Conservation (phyloP, 53 echinoderm and acorn worm genomes). For the Mesocentrotus franciscanus region DNA sequence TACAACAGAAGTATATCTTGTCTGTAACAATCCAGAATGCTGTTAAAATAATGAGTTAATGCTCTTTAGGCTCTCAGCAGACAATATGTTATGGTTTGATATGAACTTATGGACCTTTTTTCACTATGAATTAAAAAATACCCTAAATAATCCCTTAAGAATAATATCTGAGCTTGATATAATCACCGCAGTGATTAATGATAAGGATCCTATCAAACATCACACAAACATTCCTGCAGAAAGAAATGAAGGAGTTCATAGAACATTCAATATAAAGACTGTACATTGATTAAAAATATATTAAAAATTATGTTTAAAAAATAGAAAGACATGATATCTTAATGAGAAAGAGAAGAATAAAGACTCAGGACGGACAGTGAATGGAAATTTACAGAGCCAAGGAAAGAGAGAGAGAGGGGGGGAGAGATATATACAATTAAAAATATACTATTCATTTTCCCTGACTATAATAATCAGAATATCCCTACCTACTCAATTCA, state of each 20-base stretch:
- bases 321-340: no score
- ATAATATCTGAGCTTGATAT: background rate
- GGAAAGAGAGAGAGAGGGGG: background rate
- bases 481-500: background rate
- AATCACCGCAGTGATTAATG: background rate
- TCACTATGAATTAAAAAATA: no score
- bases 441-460: background rate
- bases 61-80: no score
- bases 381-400: background rate
- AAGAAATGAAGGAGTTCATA: background rate
- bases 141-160: no score
- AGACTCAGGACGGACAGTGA: background rate
- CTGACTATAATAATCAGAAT: background rate
- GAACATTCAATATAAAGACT: background rate
- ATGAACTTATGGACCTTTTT: no score
- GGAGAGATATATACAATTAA: background rate
- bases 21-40: no score
- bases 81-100: no score
- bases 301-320: no score
- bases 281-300: background rate
- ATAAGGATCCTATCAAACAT: no score
- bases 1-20: no score
- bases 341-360: background rate
- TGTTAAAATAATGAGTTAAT: no score
- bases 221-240: no score